Conservation (phyloP, 1,140 invertebrate genomes). For the Drosophila asahinai region DNA sequence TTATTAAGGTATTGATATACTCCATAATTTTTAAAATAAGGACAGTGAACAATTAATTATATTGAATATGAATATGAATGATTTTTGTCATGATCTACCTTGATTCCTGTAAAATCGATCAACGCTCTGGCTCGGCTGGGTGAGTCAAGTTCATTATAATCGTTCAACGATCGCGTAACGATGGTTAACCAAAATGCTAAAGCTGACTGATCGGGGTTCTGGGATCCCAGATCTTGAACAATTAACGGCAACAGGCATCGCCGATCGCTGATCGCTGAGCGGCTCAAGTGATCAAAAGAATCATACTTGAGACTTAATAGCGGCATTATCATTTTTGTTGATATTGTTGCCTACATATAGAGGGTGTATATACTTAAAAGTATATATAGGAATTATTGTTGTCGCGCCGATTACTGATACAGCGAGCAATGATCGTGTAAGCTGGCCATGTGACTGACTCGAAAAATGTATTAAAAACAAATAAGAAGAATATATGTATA, state of each 20-base stretch:
- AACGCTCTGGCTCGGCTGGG: neutral
- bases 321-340: constrained; percentile 49
- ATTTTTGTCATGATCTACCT: constrained; percentile 9
- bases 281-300: constrained; percentile 60
- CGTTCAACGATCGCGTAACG: constrained; percentile 23
- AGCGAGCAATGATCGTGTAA: constrained; percentile 65
- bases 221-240: constrained; percentile 23
- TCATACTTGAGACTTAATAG: constrained; percentile 59
- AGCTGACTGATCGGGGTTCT: constrained; percentile 12
- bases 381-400: constrained; percentile 24
- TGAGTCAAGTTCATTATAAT: constrained; percentile 34
- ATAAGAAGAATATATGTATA: neutral
- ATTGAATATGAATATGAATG: no score
- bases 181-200: constrained; percentile 14
- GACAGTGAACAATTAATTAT: no score
- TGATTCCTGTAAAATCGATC: constrained; percentile 21
- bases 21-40: no score
- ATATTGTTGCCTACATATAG: constrained; percentile 11
- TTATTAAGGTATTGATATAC: no score
- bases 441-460: constrained; percentile 56
- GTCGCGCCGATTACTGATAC: constrained; percentile 45
- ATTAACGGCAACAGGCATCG: constrained; percentile 61
- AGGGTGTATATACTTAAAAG: neutral
- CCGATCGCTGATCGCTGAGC: no score
- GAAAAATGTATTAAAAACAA: constrained; percentile 12